Evolutionary conservation across 1,140 invertebrate species (phyloP), one percentile per base, ranked within the genome.

Genomic region (Meloidogyne exigua): DNA sequence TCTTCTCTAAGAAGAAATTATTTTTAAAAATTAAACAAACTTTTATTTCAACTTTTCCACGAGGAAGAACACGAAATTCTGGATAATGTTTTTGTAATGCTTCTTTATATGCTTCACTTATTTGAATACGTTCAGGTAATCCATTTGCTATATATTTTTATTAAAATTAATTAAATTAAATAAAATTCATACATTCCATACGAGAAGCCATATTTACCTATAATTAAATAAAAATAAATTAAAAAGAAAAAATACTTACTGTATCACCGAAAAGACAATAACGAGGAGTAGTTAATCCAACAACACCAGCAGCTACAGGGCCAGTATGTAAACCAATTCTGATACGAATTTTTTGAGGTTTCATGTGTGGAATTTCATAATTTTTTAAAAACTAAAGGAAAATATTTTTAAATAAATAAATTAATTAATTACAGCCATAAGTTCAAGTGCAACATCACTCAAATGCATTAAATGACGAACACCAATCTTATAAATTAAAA

Each of bases 181-280:
- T 57, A 57, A 57, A 49, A 18, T 18, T 5, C 49, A 57, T 57
- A 57, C 49, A 94, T 88, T 97, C 95, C 94, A 97, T 96, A 72
- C 95, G 28, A 32, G 44, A 80, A 11, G 80, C 75, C 39, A 39
- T 79, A 42, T 74, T 79, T 18, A 79, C 42, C 65, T 81, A n/a
- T 28, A 9, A n/a, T n/a, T n/a, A 15, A 77, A 9, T 39, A 39
- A 39, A 32, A 18, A 26, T 1, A 68, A 18, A 26, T 1, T 25
- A 28, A 5, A 25, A 44, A 4, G 15, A 25, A 23, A 7, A 28
- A 57, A 32, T 12, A 23, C 26, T 95, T 0, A 96, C 95, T 0
- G 95, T 96, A 87, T 97, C 95, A 0, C 94, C 93, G 83, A 95
- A 95, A 12, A 89, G 77, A 83, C 77, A 84, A 70, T 81, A 85